These are phyloP conservation scores for Stylophora pistillata DNA, from an alignment of 64 coral and sea anemone species.

Conservation along the genomic window DNA sequence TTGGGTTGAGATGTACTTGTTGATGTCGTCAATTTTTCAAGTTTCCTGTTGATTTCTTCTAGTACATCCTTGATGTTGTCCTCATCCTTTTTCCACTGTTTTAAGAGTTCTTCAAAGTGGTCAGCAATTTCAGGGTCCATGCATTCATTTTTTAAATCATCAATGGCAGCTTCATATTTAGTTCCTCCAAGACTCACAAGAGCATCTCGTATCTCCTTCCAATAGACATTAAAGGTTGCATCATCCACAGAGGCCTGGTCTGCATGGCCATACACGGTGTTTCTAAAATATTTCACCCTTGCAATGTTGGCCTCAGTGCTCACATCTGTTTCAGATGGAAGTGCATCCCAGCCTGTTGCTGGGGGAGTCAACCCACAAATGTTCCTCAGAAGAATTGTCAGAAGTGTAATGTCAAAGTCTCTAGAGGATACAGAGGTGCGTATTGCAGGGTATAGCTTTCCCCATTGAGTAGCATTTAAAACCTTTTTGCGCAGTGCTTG, in stretches of 20 bases:
- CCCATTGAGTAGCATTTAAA: background rate
- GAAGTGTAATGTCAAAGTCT: conserved; percentile 12
- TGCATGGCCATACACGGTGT: conserved; percentile 18
- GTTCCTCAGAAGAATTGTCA: background rate
- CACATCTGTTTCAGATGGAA: conserved; percentile 2
- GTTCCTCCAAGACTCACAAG: conserved; percentile 18
- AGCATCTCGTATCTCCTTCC: conserved; percentile 33
- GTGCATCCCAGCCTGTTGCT: conserved; percentile 10
- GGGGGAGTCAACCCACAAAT: background rate
- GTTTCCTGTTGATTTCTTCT: background rate
- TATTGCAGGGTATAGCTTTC: background rate
- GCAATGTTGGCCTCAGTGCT: conserved; percentile 19
- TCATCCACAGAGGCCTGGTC: background rate
- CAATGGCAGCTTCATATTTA: background rate
- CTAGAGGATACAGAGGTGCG: background rate
- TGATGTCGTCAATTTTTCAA: no score
- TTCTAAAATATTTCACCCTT: conserved; percentile 36
- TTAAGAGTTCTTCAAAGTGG: conserved; percentile 30
- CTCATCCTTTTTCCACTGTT: conserved; percentile 22
- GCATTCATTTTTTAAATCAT: conserved; percentile 16
- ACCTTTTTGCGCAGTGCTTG: background rate
- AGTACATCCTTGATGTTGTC: conserved; percentile 2
- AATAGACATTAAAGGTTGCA: conserved; percentile 1
- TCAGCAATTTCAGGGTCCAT: conserved; percentile 25
- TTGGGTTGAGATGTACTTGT: no score